Evolutionary conservation across 2,113 vertebrate species (phyloP).

Genomic region (Dermatemys mawii): DNA sequence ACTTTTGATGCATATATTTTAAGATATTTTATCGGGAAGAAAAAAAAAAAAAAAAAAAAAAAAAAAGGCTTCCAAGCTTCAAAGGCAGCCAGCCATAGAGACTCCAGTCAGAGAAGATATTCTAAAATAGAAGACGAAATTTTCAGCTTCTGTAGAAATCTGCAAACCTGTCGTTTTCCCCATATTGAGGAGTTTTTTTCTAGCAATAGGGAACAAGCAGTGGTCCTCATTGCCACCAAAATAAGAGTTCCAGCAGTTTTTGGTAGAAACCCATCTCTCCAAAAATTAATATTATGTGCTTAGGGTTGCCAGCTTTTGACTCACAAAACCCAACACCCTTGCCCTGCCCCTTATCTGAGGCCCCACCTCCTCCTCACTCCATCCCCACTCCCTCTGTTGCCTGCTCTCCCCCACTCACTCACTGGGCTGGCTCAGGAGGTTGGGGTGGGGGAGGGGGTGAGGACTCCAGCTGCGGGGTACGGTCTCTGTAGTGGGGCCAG

Average conservation of each 20-base stretch:
- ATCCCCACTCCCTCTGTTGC: too few relatives aligned
- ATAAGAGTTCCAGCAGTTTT: not conserved
- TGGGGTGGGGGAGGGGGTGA: too few relatives aligned
- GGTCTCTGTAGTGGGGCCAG: too few relatives aligned
- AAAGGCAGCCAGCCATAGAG: not conserved
- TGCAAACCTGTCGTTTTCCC: not conserved
- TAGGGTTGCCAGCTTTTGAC: too few relatives aligned
- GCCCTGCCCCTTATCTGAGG: too few relatives aligned
- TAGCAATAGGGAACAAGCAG: rapidly evolving
- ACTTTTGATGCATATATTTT: not conserved
- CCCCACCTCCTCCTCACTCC: too few relatives aligned
- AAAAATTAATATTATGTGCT: too few relatives aligned
- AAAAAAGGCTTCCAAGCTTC: not conserved
- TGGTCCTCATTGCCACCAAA: not conserved
- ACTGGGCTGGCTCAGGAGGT: too few relatives aligned
- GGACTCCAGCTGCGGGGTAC: too few relatives aligned
- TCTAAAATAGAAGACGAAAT: not conserved
- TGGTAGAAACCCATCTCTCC: not conserved
- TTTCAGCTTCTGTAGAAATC: not conserved
- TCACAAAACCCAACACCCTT: too few relatives aligned
- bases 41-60: not conserved
- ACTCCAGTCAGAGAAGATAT: not conserved
- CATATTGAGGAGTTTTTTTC: not conserved
- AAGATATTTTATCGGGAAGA: not conserved
- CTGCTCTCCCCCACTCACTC: too few relatives aligned